These are phyloP conservation scores for Nasonia giraulti DNA, from an alignment of 1,140 invertebrate genomes.

Conservation along the genomic window DNA sequence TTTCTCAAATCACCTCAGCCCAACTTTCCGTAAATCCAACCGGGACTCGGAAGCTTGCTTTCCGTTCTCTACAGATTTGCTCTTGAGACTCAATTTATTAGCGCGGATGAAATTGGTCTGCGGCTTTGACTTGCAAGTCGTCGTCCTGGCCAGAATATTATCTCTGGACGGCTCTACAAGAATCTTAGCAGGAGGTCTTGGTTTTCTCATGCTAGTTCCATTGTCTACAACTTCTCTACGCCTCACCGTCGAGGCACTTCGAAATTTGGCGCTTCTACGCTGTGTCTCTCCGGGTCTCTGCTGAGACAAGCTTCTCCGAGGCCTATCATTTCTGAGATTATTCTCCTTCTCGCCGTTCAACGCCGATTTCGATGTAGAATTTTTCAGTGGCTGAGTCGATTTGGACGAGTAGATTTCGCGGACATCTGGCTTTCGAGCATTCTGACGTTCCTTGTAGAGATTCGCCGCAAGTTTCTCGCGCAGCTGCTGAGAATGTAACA, in stretches of 20 bases:
- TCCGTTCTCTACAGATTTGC: conserved; percentile 14
- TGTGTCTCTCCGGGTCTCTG: neutral
- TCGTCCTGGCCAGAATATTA: neutral
- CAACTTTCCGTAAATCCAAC: neutral
- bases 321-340: too few relatives aligned
- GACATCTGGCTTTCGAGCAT: neutral
- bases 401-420: conserved; percentile 28
- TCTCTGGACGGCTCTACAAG: conserved; percentile 3
- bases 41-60: conserved; percentile 9
- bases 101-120: conserved; percentile 63
- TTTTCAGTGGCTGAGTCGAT: neutral
- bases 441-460: conserved; percentile 32
- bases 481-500: conserved; percentile 63
- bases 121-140: neutral
- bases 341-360: conserved; percentile 6
- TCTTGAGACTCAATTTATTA: conserved; percentile 61
- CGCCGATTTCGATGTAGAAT: neutral
- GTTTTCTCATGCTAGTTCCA: neutral
- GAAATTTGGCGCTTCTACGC: neutral
- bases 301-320: conserved; percentile 13
- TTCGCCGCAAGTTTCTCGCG: conserved; percentile 42
- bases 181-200: neutral
- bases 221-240: neutral
- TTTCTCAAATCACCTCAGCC: neutral
- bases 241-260: neutral